Evolutionary conservation across 2,888 invertebrate species (phyloP).

Genomic region (Erynnis tages): DNA sequence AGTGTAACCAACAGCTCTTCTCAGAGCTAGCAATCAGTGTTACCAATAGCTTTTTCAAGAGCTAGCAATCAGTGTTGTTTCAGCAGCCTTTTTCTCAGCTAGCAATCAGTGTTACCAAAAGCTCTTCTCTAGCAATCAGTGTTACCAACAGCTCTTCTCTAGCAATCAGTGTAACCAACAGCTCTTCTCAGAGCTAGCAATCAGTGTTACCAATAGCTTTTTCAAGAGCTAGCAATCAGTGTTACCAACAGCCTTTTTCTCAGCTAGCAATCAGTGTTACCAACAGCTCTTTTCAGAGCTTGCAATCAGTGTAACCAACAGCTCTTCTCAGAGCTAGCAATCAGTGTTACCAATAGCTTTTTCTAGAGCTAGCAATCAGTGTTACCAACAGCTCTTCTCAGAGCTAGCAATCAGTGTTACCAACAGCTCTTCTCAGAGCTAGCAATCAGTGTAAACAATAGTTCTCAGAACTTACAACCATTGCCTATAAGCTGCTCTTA

Average conservation of each 20-base stretch:
- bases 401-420: slow-evolving; percentile 12
- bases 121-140: too few relatives aligned
- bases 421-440: background rate
- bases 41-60: background rate
- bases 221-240: slow-evolving; percentile 25
- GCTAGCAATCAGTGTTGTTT: background rate
- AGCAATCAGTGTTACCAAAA: slow-evolving; percentile 22
- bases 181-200: background rate
- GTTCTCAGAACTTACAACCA: slow-evolving; percentile 3
- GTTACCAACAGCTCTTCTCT: slow-evolving; percentile 14
- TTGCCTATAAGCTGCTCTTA: too few relatives aligned
- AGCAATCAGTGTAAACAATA: background rate
- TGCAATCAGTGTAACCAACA: background rate
- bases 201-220: slow-evolving; percentile 7
- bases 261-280: slow-evolving; percentile 21
- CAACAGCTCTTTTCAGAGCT: slow-evolving; percentile 3
- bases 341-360: slow-evolving; percentile 6
- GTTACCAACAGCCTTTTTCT: slow-evolving; percentile 26
- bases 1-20: slow-evolving; percentile 24
- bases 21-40: slow-evolving; percentile 18
- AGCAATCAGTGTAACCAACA: slow-evolving; percentile 23
- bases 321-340: slow-evolving; percentile 14
- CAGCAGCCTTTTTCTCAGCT: slow-evolving; percentile 21
- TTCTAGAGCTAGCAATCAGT: background rate
- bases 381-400: slow-evolving; percentile 9